Evolutionary conservation across 2,113 vertebrate species (phyloP), one percentile per base, ranked within the genome.

Genomic region (Nycticryphes semicollaris): DNA sequence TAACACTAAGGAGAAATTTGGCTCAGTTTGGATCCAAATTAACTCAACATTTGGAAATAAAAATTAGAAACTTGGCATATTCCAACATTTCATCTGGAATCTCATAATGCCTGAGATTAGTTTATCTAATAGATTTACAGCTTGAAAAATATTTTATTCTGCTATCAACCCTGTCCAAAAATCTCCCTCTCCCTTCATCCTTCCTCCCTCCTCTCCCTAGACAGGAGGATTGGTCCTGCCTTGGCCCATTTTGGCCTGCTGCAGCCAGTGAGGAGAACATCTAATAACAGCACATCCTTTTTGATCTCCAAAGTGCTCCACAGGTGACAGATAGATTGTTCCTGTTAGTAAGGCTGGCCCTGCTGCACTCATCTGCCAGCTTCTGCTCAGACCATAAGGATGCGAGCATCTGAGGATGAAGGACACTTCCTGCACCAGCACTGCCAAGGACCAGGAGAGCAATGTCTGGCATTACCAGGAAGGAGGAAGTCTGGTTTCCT

Each of bases 401-500:
- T 97, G 94, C 87, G 90, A 84, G 64, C 5, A 9, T 82, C 74
- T 73, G 89, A 93, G 88, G 87, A 96, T 59, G 76, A 96, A 88
- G 64, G 94, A 92, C 0, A 3, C 90, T 98, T 97, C 97, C 97
- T 96, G 94, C 84, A 7, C 78, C 79, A 5, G 28, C 85, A 51
- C 43, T 87, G 93, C 84, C 35, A 31, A 93, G 81, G 90, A 45
- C 92, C 4, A 2, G 48, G 67, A 74, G 62, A 1, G 91, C 87
- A 96, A 80, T 0, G 37, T 96, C 96, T 96, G 95, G 94, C 74
- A 70, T 83, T 66, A 60, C 87, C 3, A 30, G 86, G 85, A 94
- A 97, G 96, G 81, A 98, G 96, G 98, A 98, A 98, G 94, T 94
- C 95, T 98, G 81, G 79, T 73, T 98, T 98, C 98, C 97, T 98